These are phyloP conservation scores for Drosophila mayaguana DNA, from an alignment of 2,888 invertebrate species.

Conservation along the genomic window DNA sequence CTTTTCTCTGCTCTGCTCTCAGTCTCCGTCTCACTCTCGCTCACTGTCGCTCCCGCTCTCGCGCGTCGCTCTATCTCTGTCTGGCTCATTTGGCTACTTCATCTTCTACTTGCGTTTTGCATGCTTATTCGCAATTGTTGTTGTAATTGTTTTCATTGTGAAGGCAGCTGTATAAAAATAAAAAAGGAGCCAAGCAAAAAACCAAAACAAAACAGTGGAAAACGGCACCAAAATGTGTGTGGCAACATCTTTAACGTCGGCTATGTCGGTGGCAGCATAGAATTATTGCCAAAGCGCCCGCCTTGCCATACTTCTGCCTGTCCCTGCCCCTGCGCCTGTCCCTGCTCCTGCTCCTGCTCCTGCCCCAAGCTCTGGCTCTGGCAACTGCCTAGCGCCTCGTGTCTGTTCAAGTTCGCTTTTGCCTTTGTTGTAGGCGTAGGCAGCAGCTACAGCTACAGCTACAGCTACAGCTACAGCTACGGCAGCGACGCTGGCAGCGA, in stretches of 20 bases:
- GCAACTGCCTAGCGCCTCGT: conserved; percentile 22
- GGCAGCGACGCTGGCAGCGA: background rate
- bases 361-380: conserved; percentile 5
- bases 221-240: conserved; percentile 70
- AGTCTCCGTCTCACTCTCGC: background rate
- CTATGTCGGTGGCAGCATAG: conserved; percentile 76
- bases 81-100: conserved; percentile 63
- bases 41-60: conserved; percentile 13
- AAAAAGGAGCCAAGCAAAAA: conserved; percentile 20
- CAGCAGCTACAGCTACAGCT: conserved; percentile 13
- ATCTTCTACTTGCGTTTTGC: conserved; percentile 83
- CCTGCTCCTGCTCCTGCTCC: background rate
- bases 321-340: background rate
- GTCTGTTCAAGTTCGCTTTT: conserved; percentile 23
- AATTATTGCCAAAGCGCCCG: conserved; percentile 67
- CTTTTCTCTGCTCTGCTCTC: conserved; percentile 22
- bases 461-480: background rate
- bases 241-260: conserved; percentile 80
- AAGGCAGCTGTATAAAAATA: conserved; percentile 34
- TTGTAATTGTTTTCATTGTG: conserved; percentile 83
- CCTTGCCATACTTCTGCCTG: background rate
- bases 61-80: background rate
- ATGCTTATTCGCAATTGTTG: conserved; percentile 83
- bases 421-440: conserved; percentile 77
- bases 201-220: conserved; percentile 42